A percentile compares a stretch with the other conserved stretches of the same genome.
These are phyloP conservation scores for Aleiodes testaceus DNA, from an alignment of 2,888 invertebrate genomes.

Conservation along the genomic window DNA sequence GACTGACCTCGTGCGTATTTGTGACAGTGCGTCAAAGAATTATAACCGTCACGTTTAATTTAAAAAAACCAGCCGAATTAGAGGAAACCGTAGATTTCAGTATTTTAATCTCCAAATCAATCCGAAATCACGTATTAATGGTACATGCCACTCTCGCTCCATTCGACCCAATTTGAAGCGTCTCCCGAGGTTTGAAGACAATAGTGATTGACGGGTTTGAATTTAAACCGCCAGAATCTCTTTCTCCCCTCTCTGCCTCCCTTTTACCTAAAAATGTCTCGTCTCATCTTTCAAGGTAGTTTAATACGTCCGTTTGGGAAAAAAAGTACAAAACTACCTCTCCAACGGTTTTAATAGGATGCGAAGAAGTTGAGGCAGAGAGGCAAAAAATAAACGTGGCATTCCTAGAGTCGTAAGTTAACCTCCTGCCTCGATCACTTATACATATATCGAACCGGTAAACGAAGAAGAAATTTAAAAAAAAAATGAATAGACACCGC, in stretches of 20 bases:
- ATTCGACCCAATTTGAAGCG: constrained; percentile 1
- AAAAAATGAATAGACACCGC: constrained; percentile 2
- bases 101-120: too few relatives aligned
- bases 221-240: constrained; percentile 12
- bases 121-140: too few relatives aligned
- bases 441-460: constrained; percentile 26
- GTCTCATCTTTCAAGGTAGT: constrained; percentile 32
- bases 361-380: constrained; percentile 17
- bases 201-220: constrained; percentile 46
- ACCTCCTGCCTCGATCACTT: constrained; percentile 15
- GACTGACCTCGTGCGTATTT: constrained; percentile 17
- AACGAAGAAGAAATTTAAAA: constrained; percentile 7
- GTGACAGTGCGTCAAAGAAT: not conserved
- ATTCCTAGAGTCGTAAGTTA: constrained; percentile 45
- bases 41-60: too few relatives aligned
- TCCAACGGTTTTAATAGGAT: constrained; percentile 41
- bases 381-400: constrained; percentile 38
- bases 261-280: not conserved
- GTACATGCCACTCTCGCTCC: not conserved
- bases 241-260: not conserved
- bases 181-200: not conserved
- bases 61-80: not conserved
- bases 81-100: too few relatives aligned
- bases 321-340: not conserved
- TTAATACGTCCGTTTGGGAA: constrained; percentile 3